phyloP scores from a whole-genome alignment of 2,888 invertebrate genomes.

The Criorhina ranunculi region DNA sequence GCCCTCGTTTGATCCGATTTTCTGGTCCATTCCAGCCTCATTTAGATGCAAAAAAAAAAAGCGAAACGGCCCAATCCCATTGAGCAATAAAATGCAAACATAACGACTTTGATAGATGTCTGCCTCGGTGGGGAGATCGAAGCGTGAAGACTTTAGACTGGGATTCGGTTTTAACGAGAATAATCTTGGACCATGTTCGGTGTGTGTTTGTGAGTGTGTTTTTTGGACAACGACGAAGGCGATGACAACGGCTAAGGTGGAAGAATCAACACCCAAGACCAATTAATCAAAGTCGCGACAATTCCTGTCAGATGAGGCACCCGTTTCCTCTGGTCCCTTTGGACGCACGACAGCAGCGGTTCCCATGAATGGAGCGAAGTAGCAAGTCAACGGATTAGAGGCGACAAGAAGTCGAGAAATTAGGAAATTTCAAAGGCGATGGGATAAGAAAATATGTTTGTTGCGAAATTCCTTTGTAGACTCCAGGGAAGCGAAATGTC shows the following conservation, averaged over 20 bases:
- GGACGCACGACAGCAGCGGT: slow-evolving; percentile 24
- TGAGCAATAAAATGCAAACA: slow-evolving; percentile 73
- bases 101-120: slow-evolving; percentile 75
- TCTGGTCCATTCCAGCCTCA: slow-evolving; percentile 58
- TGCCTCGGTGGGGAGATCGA: slow-evolving; percentile 31
- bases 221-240: not conserved
- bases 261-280: slow-evolving; percentile 79
- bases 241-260: slow-evolving; percentile 36
- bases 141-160: slow-evolving; percentile 43
- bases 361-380: slow-evolving; percentile 55
- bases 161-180: slow-evolving; percentile 39
- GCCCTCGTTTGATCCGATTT: slow-evolving; percentile 63
- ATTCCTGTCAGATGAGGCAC: slow-evolving; percentile 77
- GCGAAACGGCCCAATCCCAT: slow-evolving; percentile 57
- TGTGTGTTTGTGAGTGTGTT: not conserved
- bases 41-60: slow-evolving; percentile 58
- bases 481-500: not conserved
- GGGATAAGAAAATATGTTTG: slow-evolving; percentile 14
- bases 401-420: slow-evolving; percentile 18
- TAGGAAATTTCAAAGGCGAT: slow-evolving; percentile 5
- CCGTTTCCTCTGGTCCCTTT: slow-evolving; percentile 39
- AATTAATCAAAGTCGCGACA: slow-evolving; percentile 81
- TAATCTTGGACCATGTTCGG: slow-evolving; percentile 16
- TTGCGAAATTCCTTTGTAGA: slow-evolving; percentile 46
- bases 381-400: slow-evolving; percentile 26